These are phyloP conservation scores for Nicator chloris DNA, from an alignment of 2,113 vertebrate genomes.

Conservation along the genomic window DNA sequence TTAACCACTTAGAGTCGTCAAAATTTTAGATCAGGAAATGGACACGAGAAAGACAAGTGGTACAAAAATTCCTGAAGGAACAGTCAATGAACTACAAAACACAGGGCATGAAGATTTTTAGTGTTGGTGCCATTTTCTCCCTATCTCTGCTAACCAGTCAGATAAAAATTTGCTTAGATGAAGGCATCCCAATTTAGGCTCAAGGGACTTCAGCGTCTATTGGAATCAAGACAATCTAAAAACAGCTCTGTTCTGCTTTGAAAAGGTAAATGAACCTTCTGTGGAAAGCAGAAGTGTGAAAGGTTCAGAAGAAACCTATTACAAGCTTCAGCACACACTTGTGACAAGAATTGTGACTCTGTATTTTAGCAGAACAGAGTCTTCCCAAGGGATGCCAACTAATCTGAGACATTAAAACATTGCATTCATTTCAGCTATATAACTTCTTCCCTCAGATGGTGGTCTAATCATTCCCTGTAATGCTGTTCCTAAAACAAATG, in stretches of 20 bases:
- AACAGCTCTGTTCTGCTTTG: constrained; percentile 72
- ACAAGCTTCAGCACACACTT: constrained; percentile 76
- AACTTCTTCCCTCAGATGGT: neutral
- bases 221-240: constrained; percentile 75
- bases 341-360: constrained; percentile 65
- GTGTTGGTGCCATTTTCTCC: constrained; percentile 19
- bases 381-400: constrained; percentile 3
- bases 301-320: constrained; percentile 77
- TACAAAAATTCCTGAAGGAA: constrained; percentile 51
- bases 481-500: neutral
- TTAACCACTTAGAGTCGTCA: neutral
- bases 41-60: constrained; percentile 20
- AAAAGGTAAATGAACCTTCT: constrained; percentile 76
- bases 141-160: constrained; percentile 49
- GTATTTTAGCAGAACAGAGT: constrained; percentile 40
- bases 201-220: constrained; percentile 51
- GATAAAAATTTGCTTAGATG: constrained; percentile 57
- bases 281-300: constrained; percentile 75
- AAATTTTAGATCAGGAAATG: constrained; percentile 61
- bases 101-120: neutral
- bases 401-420: constrained; percentile 32
- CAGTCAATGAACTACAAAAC: constrained; percentile 50
- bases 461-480: neutral
- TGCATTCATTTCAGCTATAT: constrained; percentile 3
- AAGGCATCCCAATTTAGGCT: constrained; percentile 56